Base-by-base conservation (phyloP, 2,888 invertebrate species). In the Ichneumon xanthorius region DNA sequence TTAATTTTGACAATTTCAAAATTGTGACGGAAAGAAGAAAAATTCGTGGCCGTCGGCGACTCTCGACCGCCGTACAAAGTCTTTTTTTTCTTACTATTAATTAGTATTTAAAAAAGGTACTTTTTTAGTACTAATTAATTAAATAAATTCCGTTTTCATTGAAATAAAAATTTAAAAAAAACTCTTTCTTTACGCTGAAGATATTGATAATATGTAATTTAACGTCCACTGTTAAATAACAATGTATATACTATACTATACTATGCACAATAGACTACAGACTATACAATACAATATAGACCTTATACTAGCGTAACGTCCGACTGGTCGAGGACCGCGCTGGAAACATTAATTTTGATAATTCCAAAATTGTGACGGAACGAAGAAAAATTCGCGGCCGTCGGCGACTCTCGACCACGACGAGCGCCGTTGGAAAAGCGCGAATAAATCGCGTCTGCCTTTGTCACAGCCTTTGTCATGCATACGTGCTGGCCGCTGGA, bases 21-120 rank as follows among this genome's bases (percentile, higher is more conserved):
- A 92, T 92, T 90, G 92, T 91, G 92, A 92, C 90, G 91, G 91
- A 92, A 93, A 91, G 92, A 93, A 92, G 93, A 92, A 93, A 93
- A 93, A 93, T 92, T 91, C 90, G 88, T 89, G 88, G 85, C 80
- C 58, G 87, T 65, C 80, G 83, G 79, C 83, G 83, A 86, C 82
- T 81, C 88, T 89, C 70, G 67, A 71, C 70, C 65, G 58, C 84
- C 30, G 4, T 30, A 30, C 30, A 2, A 30, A 4, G 30, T 30
- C 30, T 4, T 2, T 30, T 30, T 33, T 33, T 6, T 33, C 33
- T 33, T 33, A 6, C 5, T 33, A 33, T 6, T 0, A 33, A 33
- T 33, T 33, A 33, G 33, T 33, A 33, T 33, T 33, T 33, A 33
- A 5, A 33, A 33, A 33, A 33, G 6, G 6, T 1, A 6, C 33